phyloP scores from a whole-genome alignment of 2,113 vertebrate genomes.

The Puntigrus tetrazona region DNA sequence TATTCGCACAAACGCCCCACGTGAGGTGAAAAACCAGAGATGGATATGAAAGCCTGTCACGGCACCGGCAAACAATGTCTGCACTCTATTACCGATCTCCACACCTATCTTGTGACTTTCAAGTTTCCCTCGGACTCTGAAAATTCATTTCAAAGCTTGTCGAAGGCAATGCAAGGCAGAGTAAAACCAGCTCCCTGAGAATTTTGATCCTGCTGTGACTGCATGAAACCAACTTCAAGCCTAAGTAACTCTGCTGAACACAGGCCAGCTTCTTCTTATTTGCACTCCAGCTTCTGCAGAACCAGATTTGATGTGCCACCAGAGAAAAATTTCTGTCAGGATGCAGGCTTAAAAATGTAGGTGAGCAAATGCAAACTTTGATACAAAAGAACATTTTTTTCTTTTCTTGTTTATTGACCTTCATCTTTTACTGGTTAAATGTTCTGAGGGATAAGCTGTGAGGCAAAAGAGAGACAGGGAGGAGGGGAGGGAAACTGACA shows the following conservation, averaged over 20 bases:
- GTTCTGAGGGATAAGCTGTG: neutral
- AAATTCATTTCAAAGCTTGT: slow-evolving; percentile 61
- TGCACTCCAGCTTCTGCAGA: neutral
- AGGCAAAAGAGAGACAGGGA: neutral
- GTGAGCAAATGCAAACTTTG: neutral
- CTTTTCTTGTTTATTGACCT: slow-evolving; percentile 16
- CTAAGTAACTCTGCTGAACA: slow-evolving; percentile 10
- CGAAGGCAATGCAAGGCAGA: slow-evolving; percentile 25
- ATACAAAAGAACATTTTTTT: neutral
- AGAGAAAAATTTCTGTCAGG: neutral
- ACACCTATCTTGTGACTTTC: slow-evolving; percentile 61
- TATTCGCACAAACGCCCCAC: neutral
- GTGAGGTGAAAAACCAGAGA: neutral
- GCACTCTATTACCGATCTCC: slow-evolving; percentile 58
- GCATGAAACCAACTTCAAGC: neutral
- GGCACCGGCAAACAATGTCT: slow-evolving; percentile 46
- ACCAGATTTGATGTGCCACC: slow-evolving; percentile 15
- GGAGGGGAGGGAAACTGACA: neutral
- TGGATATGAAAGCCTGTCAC: slow-evolving; percentile 9
- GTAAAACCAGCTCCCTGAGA: slow-evolving; percentile 26
- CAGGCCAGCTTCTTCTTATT: neutral
- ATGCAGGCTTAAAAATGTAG: neutral
- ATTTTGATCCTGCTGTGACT: slow-evolving; percentile 16
- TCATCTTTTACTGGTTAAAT: neutral
- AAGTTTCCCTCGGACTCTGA: slow-evolving; percentile 38